Evolutionary conservation across 37 sponge, comb jelly and placozoan species (phyloP).

Genomic region (Geodia barretti): DNA sequence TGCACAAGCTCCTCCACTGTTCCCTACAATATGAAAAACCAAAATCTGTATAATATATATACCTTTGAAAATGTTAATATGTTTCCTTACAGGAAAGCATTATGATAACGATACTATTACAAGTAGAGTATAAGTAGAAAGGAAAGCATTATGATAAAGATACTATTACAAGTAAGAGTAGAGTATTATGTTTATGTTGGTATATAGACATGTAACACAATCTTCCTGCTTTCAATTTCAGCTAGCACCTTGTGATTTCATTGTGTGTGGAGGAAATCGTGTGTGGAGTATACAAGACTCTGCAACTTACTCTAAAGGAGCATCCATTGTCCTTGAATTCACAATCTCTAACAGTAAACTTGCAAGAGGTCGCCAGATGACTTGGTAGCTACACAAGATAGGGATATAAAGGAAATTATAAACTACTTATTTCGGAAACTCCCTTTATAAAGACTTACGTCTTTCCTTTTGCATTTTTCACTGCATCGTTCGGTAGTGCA

Average conservation of each 20-base stretch:
- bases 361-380: constrained; percentile 19
- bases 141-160: background rate
- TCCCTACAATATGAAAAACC: constrained; percentile 49
- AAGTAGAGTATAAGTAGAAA: background rate
- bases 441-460: constrained; percentile 13
- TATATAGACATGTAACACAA: too few species aligned
- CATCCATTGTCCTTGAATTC: constrained; percentile 33
- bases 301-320: constrained; percentile 30
- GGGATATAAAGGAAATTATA: background rate
- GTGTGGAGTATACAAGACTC: too few species aligned
- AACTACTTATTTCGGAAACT: background rate
- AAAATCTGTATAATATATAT: too few species aligned
- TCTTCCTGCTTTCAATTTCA: too few species aligned
- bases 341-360: constrained; percentile 8
- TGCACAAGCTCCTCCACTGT: constrained; percentile 14
- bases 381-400: constrained; percentile 10
- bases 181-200: too few species aligned
- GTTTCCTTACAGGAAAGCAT: background rate
- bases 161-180: background rate
- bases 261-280: too few species aligned
- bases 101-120: background rate
- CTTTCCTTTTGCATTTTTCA: constrained; percentile 48
- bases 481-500: constrained; percentile 57
- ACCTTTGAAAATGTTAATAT: too few species aligned
- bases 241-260: too few species aligned